Percentiles rank a stretch among this genome's conserved stretches.
Evolutionary conservation across 2,888 invertebrate species (phyloP).

Genomic region (Torymus tubicola): DNA sequence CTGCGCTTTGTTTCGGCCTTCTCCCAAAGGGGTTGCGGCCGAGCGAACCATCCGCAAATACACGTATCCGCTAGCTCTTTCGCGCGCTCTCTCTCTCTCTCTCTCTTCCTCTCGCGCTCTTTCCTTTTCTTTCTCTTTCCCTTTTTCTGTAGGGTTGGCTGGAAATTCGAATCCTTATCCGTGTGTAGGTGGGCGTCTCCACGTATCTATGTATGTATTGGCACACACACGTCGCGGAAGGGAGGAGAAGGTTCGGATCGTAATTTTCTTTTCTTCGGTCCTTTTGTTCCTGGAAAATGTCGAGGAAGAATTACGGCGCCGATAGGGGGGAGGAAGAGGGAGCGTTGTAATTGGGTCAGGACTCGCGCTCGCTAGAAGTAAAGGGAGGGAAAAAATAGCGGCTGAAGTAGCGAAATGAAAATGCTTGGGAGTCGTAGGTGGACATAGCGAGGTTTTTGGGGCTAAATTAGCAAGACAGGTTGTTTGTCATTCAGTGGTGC

Average conservation of each 20-base stretch:
- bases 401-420: too few species aligned
- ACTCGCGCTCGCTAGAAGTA: not conserved
- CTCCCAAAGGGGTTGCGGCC: constrained; percentile 37
- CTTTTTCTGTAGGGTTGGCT: too few species aligned
- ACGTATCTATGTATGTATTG: not conserved
- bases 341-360: not conserved
- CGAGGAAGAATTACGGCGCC: constrained; percentile 5
- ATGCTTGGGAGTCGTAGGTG: too few species aligned
- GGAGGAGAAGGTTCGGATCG: not conserved
- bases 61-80: not conserved
- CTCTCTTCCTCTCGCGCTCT: not conserved
- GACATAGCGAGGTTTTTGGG: too few species aligned
- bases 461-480: too few species aligned
- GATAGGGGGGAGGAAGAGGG: not conserved
- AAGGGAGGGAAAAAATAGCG: not conserved
- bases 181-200: not conserved
- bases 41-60: constrained; percentile 28
- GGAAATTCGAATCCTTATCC: not conserved
- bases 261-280: constrained; percentile 14
- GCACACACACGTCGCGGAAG: not conserved
- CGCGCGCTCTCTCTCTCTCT: not conserved
- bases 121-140: too few species aligned
- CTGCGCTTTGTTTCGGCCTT: not conserved
- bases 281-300: constrained; percentile 5
- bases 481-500: too few species aligned